Percentiles rank a stretch among this genome's conserved stretches.
Conservation (phyloP, 2,113 vertebrate species). For the Glaucidium brasilianum region DNA sequence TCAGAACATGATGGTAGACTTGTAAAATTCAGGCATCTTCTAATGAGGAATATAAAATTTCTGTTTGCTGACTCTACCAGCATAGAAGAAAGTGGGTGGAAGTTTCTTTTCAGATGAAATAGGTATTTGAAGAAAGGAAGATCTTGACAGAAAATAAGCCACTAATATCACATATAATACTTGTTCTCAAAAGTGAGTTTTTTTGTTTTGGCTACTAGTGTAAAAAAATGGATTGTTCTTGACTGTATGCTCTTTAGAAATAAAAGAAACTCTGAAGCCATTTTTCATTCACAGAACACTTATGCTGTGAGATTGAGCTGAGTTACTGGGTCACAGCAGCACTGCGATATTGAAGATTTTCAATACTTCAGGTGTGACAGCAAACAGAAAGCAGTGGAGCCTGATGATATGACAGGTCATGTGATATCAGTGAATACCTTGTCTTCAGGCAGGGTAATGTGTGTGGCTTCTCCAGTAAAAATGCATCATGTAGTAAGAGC, state of each 20-base stretch:
- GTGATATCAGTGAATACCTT: background rate
- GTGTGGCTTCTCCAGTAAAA: background rate
- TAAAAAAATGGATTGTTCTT: background rate
- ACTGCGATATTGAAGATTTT: background rate
- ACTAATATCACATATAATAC: background rate
- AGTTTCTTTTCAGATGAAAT: background rate
- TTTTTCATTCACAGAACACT: background rate
- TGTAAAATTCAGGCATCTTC: background rate
- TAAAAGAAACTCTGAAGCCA: background rate
- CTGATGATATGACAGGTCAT: background rate
- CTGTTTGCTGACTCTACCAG: background rate
- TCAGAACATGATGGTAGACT: background rate
- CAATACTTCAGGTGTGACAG: background rate
- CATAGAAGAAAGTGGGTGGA: background rate
- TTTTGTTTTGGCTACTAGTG: background rate
- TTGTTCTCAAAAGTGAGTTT: background rate
- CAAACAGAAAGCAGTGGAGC: constrained; percentile 4
- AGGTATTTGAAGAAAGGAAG: background rate
- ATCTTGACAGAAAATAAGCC: background rate
- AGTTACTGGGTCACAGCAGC: constrained; percentile 5
- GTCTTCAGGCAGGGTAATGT: background rate
- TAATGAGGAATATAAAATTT: background rate
- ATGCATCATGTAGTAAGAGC: background rate
- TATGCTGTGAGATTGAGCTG: background rate
- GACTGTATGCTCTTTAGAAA: background rate